Evolutionary conservation across 2,113 vertebrate species (phyloP), one percentile per base, ranked within the genome.

Genomic region (Brachirus orientalis): DNA sequence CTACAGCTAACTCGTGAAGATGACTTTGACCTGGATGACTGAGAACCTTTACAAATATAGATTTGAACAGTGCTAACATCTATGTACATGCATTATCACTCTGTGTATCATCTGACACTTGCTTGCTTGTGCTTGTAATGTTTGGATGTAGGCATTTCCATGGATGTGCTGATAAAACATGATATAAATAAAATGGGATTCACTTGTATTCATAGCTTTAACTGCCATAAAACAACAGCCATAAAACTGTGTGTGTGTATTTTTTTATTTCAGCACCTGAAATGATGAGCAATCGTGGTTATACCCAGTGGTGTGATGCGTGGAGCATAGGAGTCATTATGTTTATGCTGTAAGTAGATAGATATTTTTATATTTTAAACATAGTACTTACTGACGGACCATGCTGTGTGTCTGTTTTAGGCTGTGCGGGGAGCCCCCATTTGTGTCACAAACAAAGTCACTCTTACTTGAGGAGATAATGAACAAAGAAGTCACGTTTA

Each of bases 301-400:
- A 96, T 74, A 96, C 93, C 79, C 94, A 95, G 67, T 94, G 94
- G 91, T 94, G 95, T 86, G 96, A 97, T 69, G 87, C 96, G 69
- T 97, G 94, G 96, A 98, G 96, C 91, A 92, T 93, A 80, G 96
- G 95, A 72, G 94, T 98, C 87, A 93, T 98, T 84, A 97, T 96
- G 95, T 96, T 95, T 86, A 93, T 94, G 85, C 88, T 97, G 96
- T 98, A 94, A 95, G 95, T 93, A 82, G 16, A 92, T 5, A 35
- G 47, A 54, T 20, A 53, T 4, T 43, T 17, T 33, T 16, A 60
- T 3, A 37, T 9, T n/a, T n/a, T n/a, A n/a, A n/a, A n/a, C n/a
- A n/a, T n/a, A n/a, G n/a, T n/a, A n/a, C n/a, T n/a, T n/a, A 28
- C 28, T 28, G 28, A 28, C 28, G 6, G 28, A 28, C 28, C 6